Evolutionary conservation across 2,113 vertebrate genomes (phyloP).

Genomic region (Vidua chalybeata): DNA sequence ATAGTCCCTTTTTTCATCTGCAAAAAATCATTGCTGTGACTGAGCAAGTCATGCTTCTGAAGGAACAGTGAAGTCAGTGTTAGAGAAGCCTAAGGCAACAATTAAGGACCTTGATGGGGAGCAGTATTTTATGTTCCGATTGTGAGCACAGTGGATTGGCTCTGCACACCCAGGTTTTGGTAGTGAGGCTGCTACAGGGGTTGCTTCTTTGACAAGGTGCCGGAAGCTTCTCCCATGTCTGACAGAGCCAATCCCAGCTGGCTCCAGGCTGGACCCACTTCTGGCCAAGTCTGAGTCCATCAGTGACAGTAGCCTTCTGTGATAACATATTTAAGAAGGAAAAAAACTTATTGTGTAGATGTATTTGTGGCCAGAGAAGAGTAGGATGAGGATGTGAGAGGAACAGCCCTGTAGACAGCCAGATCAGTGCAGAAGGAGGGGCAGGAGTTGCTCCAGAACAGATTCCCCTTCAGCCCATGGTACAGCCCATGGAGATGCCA

Average conservation of each 20-base stretch:
- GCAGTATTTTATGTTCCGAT: background rate
- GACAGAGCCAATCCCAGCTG: background rate
- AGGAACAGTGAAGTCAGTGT: background rate
- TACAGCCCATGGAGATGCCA: background rate
- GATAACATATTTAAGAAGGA: background rate
- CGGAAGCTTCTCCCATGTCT: background rate
- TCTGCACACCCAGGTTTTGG: background rate
- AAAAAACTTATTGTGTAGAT: background rate
- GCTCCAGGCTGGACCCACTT: background rate
- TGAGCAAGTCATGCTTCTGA: background rate
- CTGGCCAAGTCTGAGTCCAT: background rate
- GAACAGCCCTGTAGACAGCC: background rate
- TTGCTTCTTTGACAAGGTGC: background rate
- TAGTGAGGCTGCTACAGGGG: fast-evolving
- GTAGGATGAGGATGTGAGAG: background rate
- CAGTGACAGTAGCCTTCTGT: background rate
- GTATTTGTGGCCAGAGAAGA: background rate
- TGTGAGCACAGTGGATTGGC: background rate
- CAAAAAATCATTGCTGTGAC: background rate
- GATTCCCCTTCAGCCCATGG: background rate
- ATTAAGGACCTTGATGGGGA: background rate
- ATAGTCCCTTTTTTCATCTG: background rate
- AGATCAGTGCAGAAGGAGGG: background rate
- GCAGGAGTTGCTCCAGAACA: background rate
- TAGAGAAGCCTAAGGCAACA: background rate